Evolutionary conservation across 1,140 invertebrate species (phyloP).

Genomic region (Neodiprion lecontei): DNA sequence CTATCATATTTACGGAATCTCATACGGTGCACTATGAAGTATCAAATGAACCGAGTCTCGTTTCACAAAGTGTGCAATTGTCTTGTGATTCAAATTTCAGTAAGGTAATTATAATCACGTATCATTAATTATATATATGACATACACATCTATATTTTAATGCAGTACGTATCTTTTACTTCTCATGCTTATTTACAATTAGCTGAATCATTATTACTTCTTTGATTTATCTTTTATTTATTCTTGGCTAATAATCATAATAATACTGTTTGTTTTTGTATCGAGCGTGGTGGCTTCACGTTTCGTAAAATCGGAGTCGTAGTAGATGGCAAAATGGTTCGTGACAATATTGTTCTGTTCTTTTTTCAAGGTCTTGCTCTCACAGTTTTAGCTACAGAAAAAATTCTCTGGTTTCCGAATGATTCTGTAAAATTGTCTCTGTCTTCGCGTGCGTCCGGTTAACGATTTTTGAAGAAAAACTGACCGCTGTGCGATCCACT

Average conservation of each 20-base stretch:
- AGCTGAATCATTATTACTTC: not conserved
- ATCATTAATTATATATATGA: not conserved
- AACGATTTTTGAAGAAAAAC: too few species aligned
- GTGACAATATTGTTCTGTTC: not conserved
- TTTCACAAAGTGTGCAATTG: not conserved
- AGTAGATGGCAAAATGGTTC: not conserved
- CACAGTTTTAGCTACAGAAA: not conserved
- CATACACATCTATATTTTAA: not conserved
- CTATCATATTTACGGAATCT: too few species aligned
- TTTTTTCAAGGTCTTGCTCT: not conserved
- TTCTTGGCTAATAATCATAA: not conserved
- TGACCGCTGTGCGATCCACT: too few species aligned
- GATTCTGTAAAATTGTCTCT: too few species aligned
- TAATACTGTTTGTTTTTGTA: not conserved
- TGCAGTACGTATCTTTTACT: not conserved
- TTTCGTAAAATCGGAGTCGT: not conserved
- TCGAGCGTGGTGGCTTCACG: not conserved
- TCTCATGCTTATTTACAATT: not conserved
- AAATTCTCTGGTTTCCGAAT: not conserved
- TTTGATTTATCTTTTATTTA: not conserved
- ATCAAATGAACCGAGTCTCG: too few species aligned
- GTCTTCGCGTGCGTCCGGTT: too few species aligned
- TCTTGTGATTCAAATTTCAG: not conserved
- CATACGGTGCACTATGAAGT: too few species aligned
- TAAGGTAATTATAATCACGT: not conserved